Evolutionary conservation across 2,888 invertebrate genomes (phyloP), one percentile per base, ranked within the genome.

Genomic region (Pachymerium ferrugineum): DNA sequence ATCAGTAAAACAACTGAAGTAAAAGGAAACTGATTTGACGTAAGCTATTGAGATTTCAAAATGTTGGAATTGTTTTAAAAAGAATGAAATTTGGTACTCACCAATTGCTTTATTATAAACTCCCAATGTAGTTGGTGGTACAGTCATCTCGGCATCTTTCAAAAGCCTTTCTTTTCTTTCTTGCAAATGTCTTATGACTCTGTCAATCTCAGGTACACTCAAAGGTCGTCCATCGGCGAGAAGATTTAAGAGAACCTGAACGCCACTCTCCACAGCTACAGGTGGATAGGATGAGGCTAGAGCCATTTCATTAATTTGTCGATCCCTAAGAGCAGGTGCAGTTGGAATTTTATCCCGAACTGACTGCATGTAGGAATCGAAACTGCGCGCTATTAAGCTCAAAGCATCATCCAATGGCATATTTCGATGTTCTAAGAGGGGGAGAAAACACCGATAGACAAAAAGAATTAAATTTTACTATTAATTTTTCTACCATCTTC

Each of bases 331-430:
- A 73, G n/a, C 73, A 68, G 67, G 74, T 31, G 70, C 74, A 74
- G 54, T 16, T 6, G 72, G 72, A 19, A 72, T 33, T 72, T 47
- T 54, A 19, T 72, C 72, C 29, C 72, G 72, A 22, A 72, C 72
- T 16, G 72, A 68, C 25, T 76, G 76, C 33, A 76, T 70, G 77
- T 83, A 83, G 68, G 80, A 79, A 74, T 82, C 82, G 80, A 83
- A 84, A 79, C 81, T 84, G 74, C 81, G 80, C 8, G 88, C 87
- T 31, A 97, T 85, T 76, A 96, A 85, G 77, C 87, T 87, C 75
- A 96, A 84, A 0, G 96, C 94, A 83, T 96, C 95, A 74, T 97
- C 95, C 42, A 95, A 81, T 0, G 95, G 95, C 94, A 97, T 97
- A 84, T 97, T 96, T 78, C 97, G 89, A 83, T 97, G 97, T 81